Evolutionary conservation across 2,888 invertebrate species (phyloP).

Genomic region (Camponotus fellah): DNA sequence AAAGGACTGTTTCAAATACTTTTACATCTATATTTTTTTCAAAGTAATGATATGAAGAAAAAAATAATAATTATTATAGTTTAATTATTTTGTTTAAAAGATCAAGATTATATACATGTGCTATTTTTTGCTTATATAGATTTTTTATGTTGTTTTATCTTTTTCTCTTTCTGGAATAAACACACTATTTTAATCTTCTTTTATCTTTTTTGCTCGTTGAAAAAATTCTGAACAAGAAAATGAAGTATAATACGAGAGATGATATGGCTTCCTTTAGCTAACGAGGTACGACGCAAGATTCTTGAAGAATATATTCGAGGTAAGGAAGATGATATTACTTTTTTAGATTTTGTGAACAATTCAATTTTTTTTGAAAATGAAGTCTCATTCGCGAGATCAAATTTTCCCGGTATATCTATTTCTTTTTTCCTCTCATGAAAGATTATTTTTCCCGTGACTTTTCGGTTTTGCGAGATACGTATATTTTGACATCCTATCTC

Average conservation of each 20-base stretch:
- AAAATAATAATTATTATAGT: no score
- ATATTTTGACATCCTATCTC: constrained; percentile 21
- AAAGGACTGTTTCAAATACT: neutral
- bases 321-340: neutral
- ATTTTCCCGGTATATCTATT: constrained; percentile 3
- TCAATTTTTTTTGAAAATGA: constrained; percentile 18
- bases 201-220: neutral
- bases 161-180: neutral
- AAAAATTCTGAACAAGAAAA: constrained; percentile 26
- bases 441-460: neutral
- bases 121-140: neutral
- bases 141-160: neutral
- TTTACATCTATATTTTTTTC: neutral
- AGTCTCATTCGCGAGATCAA: neutral
- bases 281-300: constrained; percentile 18
- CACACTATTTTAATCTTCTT: constrained; percentile 3
- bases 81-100: neutral
- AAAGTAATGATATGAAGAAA: neutral
- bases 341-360: constrained; percentile 27
- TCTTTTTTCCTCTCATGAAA: neutral
- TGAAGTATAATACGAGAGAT: constrained; percentile 5
- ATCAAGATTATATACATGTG: neutral
- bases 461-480: neutral
- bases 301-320: constrained; percentile 13
- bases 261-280: constrained; percentile 13